Base-by-base conservation (phyloP, 2,113 vertebrate species). In the Oncorhynchus mykiss region DNA sequence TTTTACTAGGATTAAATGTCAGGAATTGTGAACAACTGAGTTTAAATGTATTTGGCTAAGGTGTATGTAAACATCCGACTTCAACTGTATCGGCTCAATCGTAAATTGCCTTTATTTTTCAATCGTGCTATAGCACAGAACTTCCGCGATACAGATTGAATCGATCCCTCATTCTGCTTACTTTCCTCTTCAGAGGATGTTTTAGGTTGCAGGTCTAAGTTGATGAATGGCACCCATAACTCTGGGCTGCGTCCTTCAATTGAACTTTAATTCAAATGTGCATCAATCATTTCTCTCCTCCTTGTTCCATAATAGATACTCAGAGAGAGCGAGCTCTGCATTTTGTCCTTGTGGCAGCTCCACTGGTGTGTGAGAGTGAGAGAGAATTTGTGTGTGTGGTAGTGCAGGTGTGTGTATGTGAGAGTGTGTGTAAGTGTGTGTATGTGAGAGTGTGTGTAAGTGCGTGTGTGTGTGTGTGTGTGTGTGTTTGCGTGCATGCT, bases 191-290 rank as follows among this genome's bases (percentile, higher is more conserved):
- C 39, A 45, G 39, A 45, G 9, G 82, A 72, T 84, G 86, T 85
- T 86, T 64, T 5, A 64, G 60, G 88, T 89, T 90, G 88, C 82
- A 81, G 81, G 67, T 81, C 86, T 76, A 88, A 91, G 91, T 88
- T 93, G 91, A 93, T 92, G 89, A 89, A 93, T 92, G 82, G 85
- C 89, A 78, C 83, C 81, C 77, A 86, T 86, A 85, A 87, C 84
- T 71, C 49, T 72, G 81, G 83, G 78, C 86, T 80, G 67, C 57
- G 91, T 91, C 91, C 91, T 96, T 93, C 88, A 86, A 86, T 89
- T 91, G 90, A 88, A 89, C 89, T 91, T 92, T 91, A 88, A 92
- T 92, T 90, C 74, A 82, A 78, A 85, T 83, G 68, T 82, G 83
- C 87, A 92, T 93, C 92, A 90, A 91, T 93, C 92, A 91, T 89